Conservation (phyloP, 2,113 vertebrate species). For the Macroglossus sobrinus region DNA sequence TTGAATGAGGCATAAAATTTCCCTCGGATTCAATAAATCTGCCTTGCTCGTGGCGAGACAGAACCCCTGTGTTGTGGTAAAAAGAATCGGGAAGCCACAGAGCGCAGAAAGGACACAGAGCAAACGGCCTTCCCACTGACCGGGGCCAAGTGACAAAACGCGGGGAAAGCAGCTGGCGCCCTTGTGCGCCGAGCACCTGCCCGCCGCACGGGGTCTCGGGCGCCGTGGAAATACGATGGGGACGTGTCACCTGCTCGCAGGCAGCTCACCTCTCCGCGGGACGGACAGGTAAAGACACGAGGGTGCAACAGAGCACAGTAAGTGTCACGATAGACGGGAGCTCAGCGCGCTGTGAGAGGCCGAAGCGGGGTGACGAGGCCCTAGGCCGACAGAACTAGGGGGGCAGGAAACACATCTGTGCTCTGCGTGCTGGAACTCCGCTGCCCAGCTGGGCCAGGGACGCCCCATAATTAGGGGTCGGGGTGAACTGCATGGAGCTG, state of each 20-base stretch:
- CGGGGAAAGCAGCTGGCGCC: accelerated
- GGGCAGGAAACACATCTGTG: neutral
- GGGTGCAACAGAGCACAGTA: neutral
- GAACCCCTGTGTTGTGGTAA: neutral
- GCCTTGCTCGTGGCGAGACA: neutral
- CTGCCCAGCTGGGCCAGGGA: neutral
- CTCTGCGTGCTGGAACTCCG: accelerated
- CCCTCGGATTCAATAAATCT: neutral
- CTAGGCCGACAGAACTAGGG: accelerated
- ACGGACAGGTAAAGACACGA: neutral
- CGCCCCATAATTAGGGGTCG: neutral
- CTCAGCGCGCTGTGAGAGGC: neutral
- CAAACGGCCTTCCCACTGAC: neutral
- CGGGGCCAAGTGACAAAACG: neutral
- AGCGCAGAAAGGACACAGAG: accelerated
- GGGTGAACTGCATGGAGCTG: neutral
- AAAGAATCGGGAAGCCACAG: neutral
- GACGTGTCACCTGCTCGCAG: neutral
- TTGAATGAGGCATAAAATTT: neutral
- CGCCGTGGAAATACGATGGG: neutral
- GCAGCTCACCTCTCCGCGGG: neutral
- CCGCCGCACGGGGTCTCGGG: neutral
- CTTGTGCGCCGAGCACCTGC: neutral
- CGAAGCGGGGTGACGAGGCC: too few species aligned
- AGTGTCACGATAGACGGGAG: neutral